Evolutionary conservation across 2,113 vertebrate species (phyloP).

Genomic region (Promerops cafer): DNA sequence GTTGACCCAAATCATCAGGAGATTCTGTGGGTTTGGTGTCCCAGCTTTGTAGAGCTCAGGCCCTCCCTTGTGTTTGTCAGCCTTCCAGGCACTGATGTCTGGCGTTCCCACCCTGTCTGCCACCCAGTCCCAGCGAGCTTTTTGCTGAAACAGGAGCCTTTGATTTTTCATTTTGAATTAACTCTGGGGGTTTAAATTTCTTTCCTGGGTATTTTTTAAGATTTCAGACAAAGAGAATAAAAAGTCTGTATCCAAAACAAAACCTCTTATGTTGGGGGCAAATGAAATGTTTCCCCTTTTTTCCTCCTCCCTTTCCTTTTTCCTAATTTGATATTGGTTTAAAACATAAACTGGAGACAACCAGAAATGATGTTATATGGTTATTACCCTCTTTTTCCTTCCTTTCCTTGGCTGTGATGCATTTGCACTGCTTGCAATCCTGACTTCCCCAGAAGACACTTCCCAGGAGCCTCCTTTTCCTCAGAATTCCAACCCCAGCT

Average conservation of each 20-base stretch:
- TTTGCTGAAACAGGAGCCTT: slow-evolving; percentile 25
- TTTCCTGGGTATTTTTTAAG: not conserved
- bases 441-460: not conserved
- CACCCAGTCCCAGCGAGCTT: slow-evolving; percentile 22
- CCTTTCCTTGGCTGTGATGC: not conserved
- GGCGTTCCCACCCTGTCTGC: slow-evolving; percentile 59
- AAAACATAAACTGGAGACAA: not conserved
- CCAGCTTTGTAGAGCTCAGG: slow-evolving; percentile 31
- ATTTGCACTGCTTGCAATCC: not conserved
- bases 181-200: not conserved
- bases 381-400: not conserved
- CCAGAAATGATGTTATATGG: not conserved
- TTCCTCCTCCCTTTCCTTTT: not conserved
- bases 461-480: not conserved
- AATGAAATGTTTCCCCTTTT: not conserved
- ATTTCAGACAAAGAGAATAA: not conserved
- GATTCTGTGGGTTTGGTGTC: slow-evolving; percentile 4
- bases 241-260: not conserved
- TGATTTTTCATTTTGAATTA: slow-evolving; percentile 36
- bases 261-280: not conserved
- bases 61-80: slow-evolving; percentile 41
- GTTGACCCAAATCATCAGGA: slow-evolving; percentile 50
- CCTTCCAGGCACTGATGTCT: slow-evolving; percentile 55
- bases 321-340: not conserved
- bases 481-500: not conserved